phyloP scores from a whole-genome alignment of 2,797 vertebrate genomes.

The Morelia viridis region DNA sequence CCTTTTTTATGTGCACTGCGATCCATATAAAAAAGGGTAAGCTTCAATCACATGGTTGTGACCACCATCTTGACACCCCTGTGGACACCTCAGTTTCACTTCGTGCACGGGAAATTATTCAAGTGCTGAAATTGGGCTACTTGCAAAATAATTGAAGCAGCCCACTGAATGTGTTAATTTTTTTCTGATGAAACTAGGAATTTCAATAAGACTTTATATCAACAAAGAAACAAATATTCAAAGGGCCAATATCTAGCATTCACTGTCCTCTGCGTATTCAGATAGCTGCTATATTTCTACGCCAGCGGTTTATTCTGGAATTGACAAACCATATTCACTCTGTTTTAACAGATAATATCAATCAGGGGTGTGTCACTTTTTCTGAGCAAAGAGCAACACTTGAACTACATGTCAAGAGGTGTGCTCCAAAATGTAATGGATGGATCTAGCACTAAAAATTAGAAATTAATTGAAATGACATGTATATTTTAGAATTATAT shows the following conservation, averaged over 20 bases:
- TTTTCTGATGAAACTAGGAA: background rate
- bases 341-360: background rate
- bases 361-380: background rate
- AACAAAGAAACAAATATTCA: background rate
- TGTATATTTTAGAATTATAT: background rate
- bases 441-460: background rate
- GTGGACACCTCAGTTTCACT: background rate
- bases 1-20: background rate
- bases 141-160: background rate
- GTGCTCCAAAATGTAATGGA: background rate
- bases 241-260: background rate
- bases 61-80: background rate
- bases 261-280: background rate
- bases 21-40: background rate
- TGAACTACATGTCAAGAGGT: background rate
- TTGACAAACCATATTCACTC: background rate
- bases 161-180: background rate
- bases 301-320: background rate
- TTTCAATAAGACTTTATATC: background rate
- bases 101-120: background rate
- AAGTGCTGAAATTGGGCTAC: background rate
- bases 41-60: background rate
- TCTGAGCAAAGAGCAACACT: background rate
- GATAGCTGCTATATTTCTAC: background rate
- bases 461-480: background rate